phyloP scores from a whole-genome alignment of 2,888 invertebrate genomes.

The Aspidapion aeneum region DNA sequence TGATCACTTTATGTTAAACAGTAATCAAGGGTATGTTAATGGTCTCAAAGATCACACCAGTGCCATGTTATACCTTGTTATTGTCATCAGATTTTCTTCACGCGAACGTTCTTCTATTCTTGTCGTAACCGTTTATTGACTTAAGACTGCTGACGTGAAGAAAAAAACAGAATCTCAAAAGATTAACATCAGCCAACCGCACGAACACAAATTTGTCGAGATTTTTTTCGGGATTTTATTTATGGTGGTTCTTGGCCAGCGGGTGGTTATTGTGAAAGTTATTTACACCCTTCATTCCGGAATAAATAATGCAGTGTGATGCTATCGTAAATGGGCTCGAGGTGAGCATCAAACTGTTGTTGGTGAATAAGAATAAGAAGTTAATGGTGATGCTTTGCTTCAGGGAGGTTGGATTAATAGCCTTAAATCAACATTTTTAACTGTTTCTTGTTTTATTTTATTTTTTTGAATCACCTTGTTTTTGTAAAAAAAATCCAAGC shows the following conservation, averaged over 20 bases:
- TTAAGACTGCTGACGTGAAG: slow-evolving; percentile 13
- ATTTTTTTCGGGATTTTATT: slow-evolving; percentile 43
- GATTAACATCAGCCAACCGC: slow-evolving; percentile 41
- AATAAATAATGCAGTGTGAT: slow-evolving; percentile 42
- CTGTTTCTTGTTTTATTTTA: background rate
- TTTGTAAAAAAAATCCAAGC: too few species aligned
- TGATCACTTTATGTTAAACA: background rate
- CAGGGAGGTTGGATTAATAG: background rate
- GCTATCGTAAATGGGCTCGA: background rate
- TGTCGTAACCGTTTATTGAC: background rate
- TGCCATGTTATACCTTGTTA: slow-evolving; percentile 42
- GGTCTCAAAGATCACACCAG: slow-evolving; percentile 38
- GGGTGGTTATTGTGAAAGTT: slow-evolving; percentile 45
- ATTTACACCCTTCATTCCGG: slow-evolving; percentile 46
- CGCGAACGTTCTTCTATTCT: slow-evolving; percentile 16
- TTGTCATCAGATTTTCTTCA: slow-evolving; percentile 13
- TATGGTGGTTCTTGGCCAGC: slow-evolving; percentile 38
- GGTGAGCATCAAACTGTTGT: too few species aligned
- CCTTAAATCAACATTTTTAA: background rate
- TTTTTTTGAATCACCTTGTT: too few species aligned
- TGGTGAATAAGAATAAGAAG: too few species aligned
- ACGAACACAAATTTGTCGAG: slow-evolving; percentile 45
- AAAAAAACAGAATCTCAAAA: slow-evolving; percentile 23
- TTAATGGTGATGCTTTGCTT: background rate
- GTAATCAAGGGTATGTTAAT: slow-evolving; percentile 21